Evolutionary conservation across 2,113 vertebrate species (phyloP).

Genomic region (Spilogale gracilis): DNA sequence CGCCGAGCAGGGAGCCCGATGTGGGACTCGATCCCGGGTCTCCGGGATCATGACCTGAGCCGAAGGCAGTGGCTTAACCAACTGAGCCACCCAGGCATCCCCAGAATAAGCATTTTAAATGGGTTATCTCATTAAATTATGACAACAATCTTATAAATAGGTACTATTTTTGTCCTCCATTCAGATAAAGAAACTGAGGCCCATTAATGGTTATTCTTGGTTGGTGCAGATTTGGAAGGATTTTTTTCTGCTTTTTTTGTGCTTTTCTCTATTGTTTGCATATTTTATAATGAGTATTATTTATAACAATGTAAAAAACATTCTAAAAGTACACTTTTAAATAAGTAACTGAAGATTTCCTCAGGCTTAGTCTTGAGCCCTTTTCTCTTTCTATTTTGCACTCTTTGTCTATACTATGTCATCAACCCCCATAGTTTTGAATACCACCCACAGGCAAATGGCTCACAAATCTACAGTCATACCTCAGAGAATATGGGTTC

Average conservation of each 20-base stretch:
- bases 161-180: neutral
- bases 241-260: neutral
- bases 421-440: slow-evolving; percentile 15
- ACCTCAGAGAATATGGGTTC: neutral
- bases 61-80: no score
- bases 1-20: no score
- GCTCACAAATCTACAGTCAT: neutral
- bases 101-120: slow-evolving; percentile 41
- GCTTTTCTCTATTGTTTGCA: neutral
- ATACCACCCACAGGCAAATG: neutral
- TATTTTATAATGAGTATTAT: slow-evolving; percentile 14
- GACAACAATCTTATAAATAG: neutral
- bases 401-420: neutral
- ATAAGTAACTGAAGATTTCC: neutral
- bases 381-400: slow-evolving; percentile 5
- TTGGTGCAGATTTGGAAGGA: neutral
- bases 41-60: no score
- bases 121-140: slow-evolving; percentile 35
- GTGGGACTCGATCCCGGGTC: no score
- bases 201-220: slow-evolving; percentile 43
- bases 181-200: slow-evolving; percentile 45
- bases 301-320: neutral
- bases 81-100: no score
- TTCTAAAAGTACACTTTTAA: slow-evolving; percentile 52
- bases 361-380: neutral